These are phyloP conservation scores for Dromaius novaehollandiae DNA, from an alignment of 2,113 vertebrate species.

Conservation along the genomic window DNA sequence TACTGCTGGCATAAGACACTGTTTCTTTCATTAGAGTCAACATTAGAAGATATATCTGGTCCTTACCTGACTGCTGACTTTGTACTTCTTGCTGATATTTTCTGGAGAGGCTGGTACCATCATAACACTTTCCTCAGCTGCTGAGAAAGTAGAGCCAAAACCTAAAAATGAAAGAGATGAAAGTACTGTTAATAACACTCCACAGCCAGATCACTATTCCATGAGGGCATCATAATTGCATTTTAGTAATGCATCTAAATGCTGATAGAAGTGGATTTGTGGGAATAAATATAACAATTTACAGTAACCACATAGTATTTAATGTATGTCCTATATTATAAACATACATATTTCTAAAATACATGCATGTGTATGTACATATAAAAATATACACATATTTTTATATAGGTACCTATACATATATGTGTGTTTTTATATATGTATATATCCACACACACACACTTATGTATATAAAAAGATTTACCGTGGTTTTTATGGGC, in stretches of 20 bases:
- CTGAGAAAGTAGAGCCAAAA: slow-evolving; percentile 94
- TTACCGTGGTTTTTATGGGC: neutral
- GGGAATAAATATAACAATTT: neutral
- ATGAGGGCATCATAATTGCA: neutral
- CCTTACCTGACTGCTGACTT: slow-evolving; percentile 92
- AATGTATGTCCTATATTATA: neutral
- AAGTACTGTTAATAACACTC: neutral
- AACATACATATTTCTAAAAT: neutral
- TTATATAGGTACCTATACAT: neutral
- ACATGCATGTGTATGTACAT: fast-evolving
- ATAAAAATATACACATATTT: neutral
- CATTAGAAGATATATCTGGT: slow-evolving; percentile 6
- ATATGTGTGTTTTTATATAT: too few relatives aligned
- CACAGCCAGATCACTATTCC: neutral
- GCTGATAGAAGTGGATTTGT: neutral
- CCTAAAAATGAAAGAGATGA: slow-evolving; percentile 72
- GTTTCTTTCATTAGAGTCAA: slow-evolving; percentile 25
- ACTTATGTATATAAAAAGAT: neutral
- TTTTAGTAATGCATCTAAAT: neutral
- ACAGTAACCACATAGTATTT: neutral
- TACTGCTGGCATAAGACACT: neutral
- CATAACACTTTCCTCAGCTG: slow-evolving; percentile 89
- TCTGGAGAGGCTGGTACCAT: slow-evolving; percentile 79
- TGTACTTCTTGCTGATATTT: slow-evolving; percentile 83
- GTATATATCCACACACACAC: neutral